Evolutionary conservation across 2,888 invertebrate species (phyloP), one percentile per base, ranked within the genome.

Genomic region (Epiblema foenella): DNA sequence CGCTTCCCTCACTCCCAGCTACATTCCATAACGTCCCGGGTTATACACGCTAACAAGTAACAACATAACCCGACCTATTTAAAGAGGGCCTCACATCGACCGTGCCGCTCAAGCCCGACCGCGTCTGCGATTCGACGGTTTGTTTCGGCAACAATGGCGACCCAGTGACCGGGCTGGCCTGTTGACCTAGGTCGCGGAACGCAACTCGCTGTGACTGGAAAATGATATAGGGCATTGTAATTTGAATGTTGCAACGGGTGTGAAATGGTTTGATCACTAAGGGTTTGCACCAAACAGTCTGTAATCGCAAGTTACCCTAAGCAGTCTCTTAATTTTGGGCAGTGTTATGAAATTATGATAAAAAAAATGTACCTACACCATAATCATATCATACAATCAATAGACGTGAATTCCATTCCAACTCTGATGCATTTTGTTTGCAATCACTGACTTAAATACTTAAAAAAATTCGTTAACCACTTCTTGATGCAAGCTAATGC

Each of bases 151-250:
- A 85, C 85, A 85, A 84, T 85, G 87, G 87, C 81, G 90, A 89
- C 92, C 91, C 77, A 89, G 88, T 83, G 77, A 81, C 83, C 86
- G 80, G 83, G 80, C 75, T 84, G 89, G 89, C 89, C 89, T 80
- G 85, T 83, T 89, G 91, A 91, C 92, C 91, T 83, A 88, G 90
- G 91, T 88, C 90, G 76, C 77, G 80, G 80, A 68, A 71, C 75
- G 74, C 78, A 71, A 66, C 46, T 18, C 33, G 17, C 42, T 12
- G 46, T 37, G 24, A 18, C 37, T 58, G 10, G 18, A 18, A 57
- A 39, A 56, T 56, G 54, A 46, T 56, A n/a, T 20, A 56, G 42
- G 24, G 54, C 24, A 56, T 56, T 9, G 63, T 63, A 51, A 51
- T 63, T 63, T 52, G 33, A 33, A 33, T 17, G 33, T 17, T 15